phyloP scores from a whole-genome alignment of 2,888 invertebrate genomes.

The Phrixothrix hirtus region DNA sequence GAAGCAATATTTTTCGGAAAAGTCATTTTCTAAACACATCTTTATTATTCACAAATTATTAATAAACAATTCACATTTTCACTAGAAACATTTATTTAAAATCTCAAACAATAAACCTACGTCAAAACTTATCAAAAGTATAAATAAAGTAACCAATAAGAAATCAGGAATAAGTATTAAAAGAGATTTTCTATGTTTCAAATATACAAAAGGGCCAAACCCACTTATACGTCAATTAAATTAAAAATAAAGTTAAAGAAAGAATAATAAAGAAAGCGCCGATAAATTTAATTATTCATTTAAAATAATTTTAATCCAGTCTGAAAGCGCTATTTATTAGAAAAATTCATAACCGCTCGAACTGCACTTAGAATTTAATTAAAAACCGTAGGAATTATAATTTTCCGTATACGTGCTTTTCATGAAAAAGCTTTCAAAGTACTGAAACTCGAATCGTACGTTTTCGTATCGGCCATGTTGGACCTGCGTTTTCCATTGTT shows the following conservation, averaged over 20 bases:
- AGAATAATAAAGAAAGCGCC: background rate
- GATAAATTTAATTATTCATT: constrained; percentile 1
- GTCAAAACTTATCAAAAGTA: too few relatives aligned
- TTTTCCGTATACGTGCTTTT: constrained; percentile 21
- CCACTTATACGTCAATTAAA: constrained; percentile 23
- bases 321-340: background rate
- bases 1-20: constrained; percentile 9
- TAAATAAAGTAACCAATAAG: too few relatives aligned
- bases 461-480: constrained; percentile 49
- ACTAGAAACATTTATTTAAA: constrained; percentile 10
- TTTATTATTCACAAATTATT: constrained; percentile 14
- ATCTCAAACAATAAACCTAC: too few relatives aligned
- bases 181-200: too few relatives aligned
- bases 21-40: constrained; percentile 20
- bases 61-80: constrained; percentile 22
- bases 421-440: constrained; percentile 35
- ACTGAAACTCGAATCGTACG: constrained; percentile 43
- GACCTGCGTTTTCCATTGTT: constrained; percentile 49
- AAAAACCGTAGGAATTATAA: constrained; percentile 17
- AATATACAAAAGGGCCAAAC: too few relatives aligned
- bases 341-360: constrained; percentile 5
- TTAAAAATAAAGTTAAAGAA: constrained; percentile 10
- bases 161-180: too few relatives aligned
- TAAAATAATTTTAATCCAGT: background rate
- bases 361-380: constrained; percentile 14